Percentiles rank a stretch among this genome's conserved stretches.
These are phyloP conservation scores for Platorchestia sp. DNA, from an alignment of 1,140 invertebrate genomes.

Conservation along the genomic window DNA sequence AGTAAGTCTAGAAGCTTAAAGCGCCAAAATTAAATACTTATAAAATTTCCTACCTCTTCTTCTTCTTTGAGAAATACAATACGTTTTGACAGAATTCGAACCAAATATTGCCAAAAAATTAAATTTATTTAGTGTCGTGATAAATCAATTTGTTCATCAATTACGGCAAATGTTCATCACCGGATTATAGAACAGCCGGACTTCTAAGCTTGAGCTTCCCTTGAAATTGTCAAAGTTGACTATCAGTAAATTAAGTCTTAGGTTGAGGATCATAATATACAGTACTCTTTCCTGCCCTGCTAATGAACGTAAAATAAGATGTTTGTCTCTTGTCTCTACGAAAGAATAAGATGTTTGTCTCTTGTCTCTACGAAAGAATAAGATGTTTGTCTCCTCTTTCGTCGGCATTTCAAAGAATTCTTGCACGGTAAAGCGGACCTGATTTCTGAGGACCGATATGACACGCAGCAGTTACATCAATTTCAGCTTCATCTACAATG, in stretches of 20 bases:
- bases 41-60: background rate
- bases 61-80: background rate
- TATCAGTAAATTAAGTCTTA: background rate
- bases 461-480: background rate
- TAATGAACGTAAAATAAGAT: no score
- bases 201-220: background rate
- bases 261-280: background rate
- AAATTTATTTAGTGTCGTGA: background rate
- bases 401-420: background rate
- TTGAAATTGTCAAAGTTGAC: background rate
- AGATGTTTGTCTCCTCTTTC: background rate
- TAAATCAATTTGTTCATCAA: background rate
- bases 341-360: no score
- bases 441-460: background rate
- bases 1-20: background rate
- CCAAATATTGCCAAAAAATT: background rate
- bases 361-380: background rate
- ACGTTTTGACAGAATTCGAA: background rate
- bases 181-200: background rate
- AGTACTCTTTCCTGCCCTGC: no score
- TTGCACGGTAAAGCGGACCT: background rate
- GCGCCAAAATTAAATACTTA: background rate
- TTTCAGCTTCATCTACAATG: background rate
- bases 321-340: background rate
- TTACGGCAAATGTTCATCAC: background rate